Evolutionary conservation across 2,797 vertebrate genomes (phyloP), one percentile per base, ranked within the genome.

Genomic region (Leuciscus waleckii): DNA sequence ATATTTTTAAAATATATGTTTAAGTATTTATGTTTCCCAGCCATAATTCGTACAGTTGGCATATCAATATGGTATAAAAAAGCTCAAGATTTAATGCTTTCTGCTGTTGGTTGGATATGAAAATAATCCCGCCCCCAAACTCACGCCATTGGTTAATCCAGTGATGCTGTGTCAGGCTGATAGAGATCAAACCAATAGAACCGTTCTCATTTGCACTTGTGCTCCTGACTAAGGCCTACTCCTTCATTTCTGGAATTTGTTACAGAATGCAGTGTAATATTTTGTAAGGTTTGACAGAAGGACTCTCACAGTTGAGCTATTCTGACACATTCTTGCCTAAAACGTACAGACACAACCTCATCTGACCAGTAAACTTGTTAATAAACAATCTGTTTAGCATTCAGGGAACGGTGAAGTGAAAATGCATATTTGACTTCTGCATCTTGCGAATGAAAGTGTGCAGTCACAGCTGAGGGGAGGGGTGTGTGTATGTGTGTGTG

Each of bases 331-430:
- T 26, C 49, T 21, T 82, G 69, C 69, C 54, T 35, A 73, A 58
- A 82, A 74, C 39, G n/a, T 35, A 35, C 26, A 74, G 13, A 63
- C 37, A 35, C 26, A 2, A 46, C 69, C 39, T 46, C 26, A 63
- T 73, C n/a, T 61, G 37, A 73, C 17, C 6, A 39, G 13, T 46
- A n/a, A 7, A 73, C 37, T 23, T 2, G 81, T 43, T 74, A 46
- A 63, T 82, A 63, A 63, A 73, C 54, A 46, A 61, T 19, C 68
- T 82, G 69, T 63, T 81, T 21, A 70, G n/a, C 35, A 56, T 81
- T 46, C 67, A 54, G 35, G 16, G 14, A 54, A 81, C 1, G n/a
- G 9, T 29, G 17, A 41, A 65, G 17, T 23, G 8, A 17, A 80
- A 51, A 39, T 80, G 23, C 35, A 39, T 8, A 41, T 81, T 70